Percentiles rank a stretch among this genome's conserved stretches.
phyloP scores from a whole-genome alignment of 1,140 invertebrate genomes.

The Pectinophora gossypiella region DNA sequence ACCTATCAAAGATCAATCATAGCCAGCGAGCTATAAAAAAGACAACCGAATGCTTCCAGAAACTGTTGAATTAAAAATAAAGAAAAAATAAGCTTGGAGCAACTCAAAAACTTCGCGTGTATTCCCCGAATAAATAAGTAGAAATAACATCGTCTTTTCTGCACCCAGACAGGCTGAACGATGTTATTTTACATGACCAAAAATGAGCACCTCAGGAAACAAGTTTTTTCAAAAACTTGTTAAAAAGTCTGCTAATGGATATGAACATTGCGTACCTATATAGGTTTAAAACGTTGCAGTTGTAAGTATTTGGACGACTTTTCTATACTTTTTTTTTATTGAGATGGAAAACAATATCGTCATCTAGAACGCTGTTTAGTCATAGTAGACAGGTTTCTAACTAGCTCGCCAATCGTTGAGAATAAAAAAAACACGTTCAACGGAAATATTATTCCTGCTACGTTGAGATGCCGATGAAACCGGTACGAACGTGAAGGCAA shows the following conservation, averaged over 20 bases:
- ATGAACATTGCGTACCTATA: too few relatives aligned
- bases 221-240: neutral
- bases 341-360: conserved; percentile 1
- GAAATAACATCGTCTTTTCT: neutral
- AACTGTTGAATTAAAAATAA: too few relatives aligned
- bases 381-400: conserved; percentile 24
- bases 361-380: conserved; percentile 6
- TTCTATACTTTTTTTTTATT: neutral
- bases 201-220: neutral
- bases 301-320: too few relatives aligned
- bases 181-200: neutral
- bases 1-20: neutral
- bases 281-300: too few relatives aligned
- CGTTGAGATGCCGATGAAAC: conserved; percentile 27
- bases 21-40: too few relatives aligned
- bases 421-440: conserved; percentile 25
- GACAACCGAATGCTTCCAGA: too few relatives aligned
- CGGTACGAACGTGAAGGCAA: conserved; percentile 39
- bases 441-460: conserved; percentile 36
- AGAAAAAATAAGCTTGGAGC: neutral
- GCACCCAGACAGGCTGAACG: neutral
- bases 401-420: conserved; percentile 21
- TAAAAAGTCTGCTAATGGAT: neutral
- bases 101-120: neutral
- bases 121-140: neutral